Conservation (phyloP, 2,797 vertebrate genomes). For the Phoebastria nigripes region DNA sequence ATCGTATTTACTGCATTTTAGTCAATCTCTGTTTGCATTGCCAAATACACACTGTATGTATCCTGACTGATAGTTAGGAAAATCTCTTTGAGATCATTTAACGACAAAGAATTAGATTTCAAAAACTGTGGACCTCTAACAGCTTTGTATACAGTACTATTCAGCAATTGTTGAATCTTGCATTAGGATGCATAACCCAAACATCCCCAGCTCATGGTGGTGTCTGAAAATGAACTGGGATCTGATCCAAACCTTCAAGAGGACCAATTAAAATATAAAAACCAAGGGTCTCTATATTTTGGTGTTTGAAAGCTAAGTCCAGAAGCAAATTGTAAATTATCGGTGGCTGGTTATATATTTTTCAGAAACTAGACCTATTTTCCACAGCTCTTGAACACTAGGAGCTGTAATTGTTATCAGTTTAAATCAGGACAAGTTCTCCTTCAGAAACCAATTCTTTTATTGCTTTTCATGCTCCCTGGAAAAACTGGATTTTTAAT, state of each 20-base stretch:
- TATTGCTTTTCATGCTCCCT: neutral
- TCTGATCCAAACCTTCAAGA: neutral
- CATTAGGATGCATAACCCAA: constrained; percentile 13
- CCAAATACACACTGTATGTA: neutral
- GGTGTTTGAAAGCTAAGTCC: neutral
- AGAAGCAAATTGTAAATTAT: neutral
- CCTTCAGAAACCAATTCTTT: neutral
- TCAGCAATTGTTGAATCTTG: neutral
- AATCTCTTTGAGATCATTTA: neutral
- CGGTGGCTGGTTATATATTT: neutral
- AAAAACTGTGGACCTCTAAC: neutral
- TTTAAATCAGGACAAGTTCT: neutral
- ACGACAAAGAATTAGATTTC: neutral
- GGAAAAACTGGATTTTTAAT: neutral
- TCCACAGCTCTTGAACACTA: neutral
- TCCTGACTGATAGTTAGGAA: neutral
- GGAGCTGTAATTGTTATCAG: neutral
- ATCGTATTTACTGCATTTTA: neutral
- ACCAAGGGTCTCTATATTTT: neutral
- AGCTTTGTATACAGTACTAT: neutral
- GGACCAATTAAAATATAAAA: neutral
- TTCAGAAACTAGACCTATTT: neutral
- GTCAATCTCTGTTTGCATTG: neutral
- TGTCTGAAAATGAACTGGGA: constrained; percentile 34
- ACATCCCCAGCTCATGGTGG: neutral